A percentile compares a stretch with the other conserved stretches of the same genome.
Evolutionary conservation across 2,797 vertebrate species (phyloP).

Genomic region (Microctenopoma lineatum): DNA sequence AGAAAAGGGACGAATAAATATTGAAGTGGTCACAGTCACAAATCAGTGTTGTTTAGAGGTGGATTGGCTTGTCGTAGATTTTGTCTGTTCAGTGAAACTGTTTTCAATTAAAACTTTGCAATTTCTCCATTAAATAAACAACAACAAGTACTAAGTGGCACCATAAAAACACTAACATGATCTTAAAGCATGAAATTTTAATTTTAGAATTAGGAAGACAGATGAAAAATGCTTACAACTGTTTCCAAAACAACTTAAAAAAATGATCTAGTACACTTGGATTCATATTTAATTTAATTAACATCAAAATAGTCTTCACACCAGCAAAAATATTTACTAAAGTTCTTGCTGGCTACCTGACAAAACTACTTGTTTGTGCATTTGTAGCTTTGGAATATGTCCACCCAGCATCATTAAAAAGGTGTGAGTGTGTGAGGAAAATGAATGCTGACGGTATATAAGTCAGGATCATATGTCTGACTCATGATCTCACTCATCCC

Average conservation of each 20-base stretch:
- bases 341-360: neutral
- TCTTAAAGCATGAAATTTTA: too few species aligned
- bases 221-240: too few species aligned
- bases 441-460: constrained; percentile 21
- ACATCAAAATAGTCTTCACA: neutral
- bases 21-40: constrained; percentile 6
- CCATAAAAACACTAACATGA: too few species aligned
- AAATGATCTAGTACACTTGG: neutral
- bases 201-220: too few species aligned
- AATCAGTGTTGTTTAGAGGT: neutral
- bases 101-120: too few species aligned
- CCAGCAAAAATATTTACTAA: neutral
- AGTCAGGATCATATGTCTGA: constrained; percentile 24
- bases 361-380: neutral
- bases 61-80: neutral
- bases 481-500: constrained; percentile 35
- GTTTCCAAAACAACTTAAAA: too few species aligned
- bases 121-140: too few species aligned
- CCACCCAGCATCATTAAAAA: constrained; percentile 19
- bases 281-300: neutral
- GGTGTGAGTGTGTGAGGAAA: constrained; percentile 1
- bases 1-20: constrained; percentile 7
- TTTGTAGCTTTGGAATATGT: constrained; percentile 23
- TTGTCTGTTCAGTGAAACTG: neutral
- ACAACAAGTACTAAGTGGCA: too few species aligned